Evolutionary conservation across 2,113 vertebrate genomes (phyloP).

Genomic region (Asarcornis scutulata): DNA sequence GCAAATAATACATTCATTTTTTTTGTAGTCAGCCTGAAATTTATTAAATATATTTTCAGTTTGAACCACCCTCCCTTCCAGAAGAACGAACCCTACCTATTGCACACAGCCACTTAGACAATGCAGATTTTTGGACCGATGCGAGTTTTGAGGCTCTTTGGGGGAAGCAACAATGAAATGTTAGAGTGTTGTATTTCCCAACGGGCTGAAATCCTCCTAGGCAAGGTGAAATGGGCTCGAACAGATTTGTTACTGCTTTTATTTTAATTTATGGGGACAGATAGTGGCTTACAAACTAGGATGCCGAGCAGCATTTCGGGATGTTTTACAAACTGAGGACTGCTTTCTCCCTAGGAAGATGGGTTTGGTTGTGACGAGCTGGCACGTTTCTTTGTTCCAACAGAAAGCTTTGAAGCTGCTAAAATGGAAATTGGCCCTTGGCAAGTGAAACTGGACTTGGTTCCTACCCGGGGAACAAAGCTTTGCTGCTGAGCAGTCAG

Average conservation of each 20-base stretch:
- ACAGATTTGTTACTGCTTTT: neutral
- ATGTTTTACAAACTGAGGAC: neutral
- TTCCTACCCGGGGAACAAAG: neutral
- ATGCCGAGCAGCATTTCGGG: neutral
- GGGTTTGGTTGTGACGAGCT: neutral
- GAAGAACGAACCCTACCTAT: neutral
- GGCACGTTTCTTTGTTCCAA: neutral
- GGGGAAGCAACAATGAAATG: neutral
- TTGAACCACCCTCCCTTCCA: neutral
- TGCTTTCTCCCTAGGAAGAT: neutral
- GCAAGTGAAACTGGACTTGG: slow-evolving; percentile 4
- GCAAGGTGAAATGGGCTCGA: neutral
- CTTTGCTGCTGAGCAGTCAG: neutral
- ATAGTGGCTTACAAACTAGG: neutral
- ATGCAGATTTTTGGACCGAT: neutral
- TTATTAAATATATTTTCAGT: neutral
- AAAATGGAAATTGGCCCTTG: slow-evolving; percentile 24
- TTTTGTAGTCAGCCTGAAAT: neutral
- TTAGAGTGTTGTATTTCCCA: neutral
- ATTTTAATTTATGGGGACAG: neutral
- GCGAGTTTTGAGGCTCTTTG: neutral
- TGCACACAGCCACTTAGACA: neutral
- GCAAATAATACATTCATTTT: neutral
- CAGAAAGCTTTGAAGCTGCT: neutral
- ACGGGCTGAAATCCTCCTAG: neutral